Conservation (phyloP, 2,888 invertebrate genomes). For the Bimastos eiseni region DNA sequence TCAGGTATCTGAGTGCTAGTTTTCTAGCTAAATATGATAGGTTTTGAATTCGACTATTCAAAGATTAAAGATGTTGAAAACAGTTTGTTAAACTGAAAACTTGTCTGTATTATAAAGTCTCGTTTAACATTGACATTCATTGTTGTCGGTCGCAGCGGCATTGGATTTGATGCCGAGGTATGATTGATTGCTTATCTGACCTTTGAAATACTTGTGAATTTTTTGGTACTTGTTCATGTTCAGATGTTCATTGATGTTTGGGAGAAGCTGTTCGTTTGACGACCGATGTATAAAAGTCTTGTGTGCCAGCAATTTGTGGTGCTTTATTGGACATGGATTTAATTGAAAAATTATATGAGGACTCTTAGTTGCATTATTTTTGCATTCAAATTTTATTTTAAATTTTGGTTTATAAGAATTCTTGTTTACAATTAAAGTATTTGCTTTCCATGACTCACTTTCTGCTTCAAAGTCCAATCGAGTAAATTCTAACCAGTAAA, state of each 20-base stretch:
- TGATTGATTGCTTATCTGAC: background rate
- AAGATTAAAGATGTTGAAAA: background rate
- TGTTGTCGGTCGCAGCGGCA: background rate
- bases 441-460: background rate
- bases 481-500: background rate
- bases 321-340: background rate
- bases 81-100: background rate
- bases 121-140: background rate
- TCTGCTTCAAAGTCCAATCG: background rate
- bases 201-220: background rate
- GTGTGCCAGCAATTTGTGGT: background rate
- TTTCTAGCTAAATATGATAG: background rate
- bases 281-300: background rate
- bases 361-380: background rate
- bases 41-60: background rate
- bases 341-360: background rate
- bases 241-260: background rate
- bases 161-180: background rate
- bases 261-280: background rate
- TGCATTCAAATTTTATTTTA: background rate
- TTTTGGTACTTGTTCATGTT: background rate
- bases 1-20: background rate
- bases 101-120: background rate
- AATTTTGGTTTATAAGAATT: background rate
- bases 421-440: background rate